Conservation (phyloP, 2,113 vertebrate species). For the Entomyzon cyanotis region DNA sequence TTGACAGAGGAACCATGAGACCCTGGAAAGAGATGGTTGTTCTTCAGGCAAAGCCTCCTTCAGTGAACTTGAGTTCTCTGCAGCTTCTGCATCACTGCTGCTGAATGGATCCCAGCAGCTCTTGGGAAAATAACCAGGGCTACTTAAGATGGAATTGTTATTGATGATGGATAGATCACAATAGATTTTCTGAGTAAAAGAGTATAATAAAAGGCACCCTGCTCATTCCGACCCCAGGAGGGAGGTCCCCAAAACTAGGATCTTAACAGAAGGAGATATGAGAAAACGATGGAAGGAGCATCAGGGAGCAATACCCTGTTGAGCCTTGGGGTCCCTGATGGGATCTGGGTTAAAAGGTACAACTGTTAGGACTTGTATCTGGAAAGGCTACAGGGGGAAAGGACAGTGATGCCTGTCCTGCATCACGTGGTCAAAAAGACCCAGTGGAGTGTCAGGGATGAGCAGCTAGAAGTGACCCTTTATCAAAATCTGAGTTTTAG, state of each 20-base stretch:
- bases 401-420: not conserved
- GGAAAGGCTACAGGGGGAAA: not conserved
- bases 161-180: not conserved
- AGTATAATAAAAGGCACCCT: not conserved
- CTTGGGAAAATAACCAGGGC: not conserved
- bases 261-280: not conserved
- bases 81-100: not conserved
- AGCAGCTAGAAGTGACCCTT: not conserved
- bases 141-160: not conserved
- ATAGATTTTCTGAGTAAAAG: not conserved
- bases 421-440: not conserved
- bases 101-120: not conserved
- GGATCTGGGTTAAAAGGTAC: not conserved
- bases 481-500: not conserved
- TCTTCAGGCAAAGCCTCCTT: conserved; percentile 7
- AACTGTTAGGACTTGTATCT: not conserved
- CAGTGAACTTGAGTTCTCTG: not conserved
- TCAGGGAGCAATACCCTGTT: not conserved
- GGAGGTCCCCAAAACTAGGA: not conserved
- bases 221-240: not conserved
- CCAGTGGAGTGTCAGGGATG: not conserved
- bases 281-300: not conserved
- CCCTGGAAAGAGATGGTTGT: not conserved
- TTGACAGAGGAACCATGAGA: conserved; percentile 35
- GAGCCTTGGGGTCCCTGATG: not conserved